These are phyloP conservation scores for Schizothorax lantsangensis DNA, from an alignment of 2,797 vertebrate genomes.

Conservation along the genomic window DNA sequence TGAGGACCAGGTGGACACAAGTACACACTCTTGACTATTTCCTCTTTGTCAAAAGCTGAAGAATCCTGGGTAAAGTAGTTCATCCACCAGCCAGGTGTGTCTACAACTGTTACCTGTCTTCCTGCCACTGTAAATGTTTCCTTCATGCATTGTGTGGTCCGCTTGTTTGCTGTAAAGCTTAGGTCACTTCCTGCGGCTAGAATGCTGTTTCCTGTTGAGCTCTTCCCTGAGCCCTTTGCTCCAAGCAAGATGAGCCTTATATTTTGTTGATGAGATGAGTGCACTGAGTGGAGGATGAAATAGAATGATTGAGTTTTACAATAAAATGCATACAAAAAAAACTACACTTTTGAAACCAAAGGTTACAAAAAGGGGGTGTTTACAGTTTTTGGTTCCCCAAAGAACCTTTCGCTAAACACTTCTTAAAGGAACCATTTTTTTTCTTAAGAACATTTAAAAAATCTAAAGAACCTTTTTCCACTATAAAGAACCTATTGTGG, in stretches of 20 bases:
- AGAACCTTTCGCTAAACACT: background rate
- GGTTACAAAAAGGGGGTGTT: background rate
- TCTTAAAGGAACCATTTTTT: background rate
- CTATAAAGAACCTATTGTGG: background rate
- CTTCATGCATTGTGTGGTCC: slow-evolving; percentile 65
- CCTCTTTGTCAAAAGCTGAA: slow-evolving; percentile 68
- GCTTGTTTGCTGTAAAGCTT: slow-evolving; percentile 66
- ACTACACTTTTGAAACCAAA: background rate
- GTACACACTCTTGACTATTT: slow-evolving; percentile 69
- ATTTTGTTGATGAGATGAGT: slow-evolving; percentile 47
- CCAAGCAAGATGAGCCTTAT: slow-evolving; percentile 74
- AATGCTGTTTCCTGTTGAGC: slow-evolving; percentile 70
- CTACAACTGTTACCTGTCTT: slow-evolving; percentile 72
- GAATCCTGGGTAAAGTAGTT: slow-evolving; percentile 69
- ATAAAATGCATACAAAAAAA: background rate
- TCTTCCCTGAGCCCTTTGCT: slow-evolving; percentile 76
- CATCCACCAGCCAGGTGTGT: slow-evolving; percentile 80
- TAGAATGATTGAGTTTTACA: background rate
- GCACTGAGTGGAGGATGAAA: background rate
- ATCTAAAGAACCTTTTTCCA: background rate
- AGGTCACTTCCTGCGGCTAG: slow-evolving; percentile 69
- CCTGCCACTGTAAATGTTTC: slow-evolving; percentile 62
- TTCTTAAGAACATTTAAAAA: background rate
- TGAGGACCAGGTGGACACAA: slow-evolving; percentile 76
- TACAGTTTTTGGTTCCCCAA: background rate